Evolutionary conservation across 2,888 invertebrate genomes (phyloP), one percentile per base, ranked within the genome.

Genomic region (Scrobipalpa atriplicella): DNA sequence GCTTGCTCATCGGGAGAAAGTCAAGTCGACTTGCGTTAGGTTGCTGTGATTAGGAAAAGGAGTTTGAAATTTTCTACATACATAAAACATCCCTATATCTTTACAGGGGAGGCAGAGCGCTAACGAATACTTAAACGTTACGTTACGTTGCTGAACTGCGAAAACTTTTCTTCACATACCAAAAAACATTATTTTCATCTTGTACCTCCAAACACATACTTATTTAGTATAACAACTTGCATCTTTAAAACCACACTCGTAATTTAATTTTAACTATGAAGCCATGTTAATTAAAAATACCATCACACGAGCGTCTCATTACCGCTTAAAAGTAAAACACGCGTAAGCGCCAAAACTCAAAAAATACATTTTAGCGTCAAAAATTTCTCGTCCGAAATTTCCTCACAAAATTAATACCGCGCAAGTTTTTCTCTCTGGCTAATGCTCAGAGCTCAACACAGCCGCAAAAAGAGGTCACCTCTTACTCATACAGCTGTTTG

Each of bases 351-450:
- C 54, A 29, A 56, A 29, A 54, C 19, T 10, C 54, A 56, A 56
- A 29, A 56, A 56, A 19, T n/a, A 11, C 10, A 21, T 56, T 21
- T 56, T 54, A 54, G 54, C 54, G 5, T 21, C 54, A 13, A 56
- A 56, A 56, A 56, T 29, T 56, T 54, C 54, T 11, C 2, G 54
- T 11, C 13, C 13, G 18, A 41, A 39, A 43, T 62, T 43, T 62
- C 19, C 43, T 43, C 62, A 43, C 62, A 21, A 62, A 62, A 62
- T 43, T 62, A 43, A 60, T 16, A 39, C 60, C 13, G 16, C 43
- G 21, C 62, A 62, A 62, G 43, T 62, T 62, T 62, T 62, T 62
- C 43, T 47, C 60, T 65, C 60, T 18, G 38, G 60, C 60, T 65
- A 38, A 51, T 62, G 62, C 41, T 43, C 21, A 8, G 58, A 58